A percentile compares a stretch with the other conserved stretches of the same genome.
Conservation (phyloP, 2,888 invertebrate genomes). For the Lagria hirta region DNA sequence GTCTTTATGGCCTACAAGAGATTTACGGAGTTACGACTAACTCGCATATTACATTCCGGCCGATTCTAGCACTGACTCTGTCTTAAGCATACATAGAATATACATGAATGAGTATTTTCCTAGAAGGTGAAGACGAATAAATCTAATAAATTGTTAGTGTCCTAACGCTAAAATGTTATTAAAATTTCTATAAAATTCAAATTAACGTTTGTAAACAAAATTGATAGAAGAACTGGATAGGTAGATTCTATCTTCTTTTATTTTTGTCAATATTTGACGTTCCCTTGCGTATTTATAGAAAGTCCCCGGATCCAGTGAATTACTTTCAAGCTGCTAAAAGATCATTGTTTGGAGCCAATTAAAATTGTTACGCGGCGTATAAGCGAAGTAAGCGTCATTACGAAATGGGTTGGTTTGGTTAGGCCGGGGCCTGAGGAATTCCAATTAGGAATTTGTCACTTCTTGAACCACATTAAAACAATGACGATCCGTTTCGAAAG, state of each 20-base stretch:
- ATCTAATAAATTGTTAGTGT: slow-evolving; percentile 32
- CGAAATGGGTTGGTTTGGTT: slow-evolving; percentile 48
- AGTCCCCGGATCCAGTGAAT: slow-evolving; percentile 26
- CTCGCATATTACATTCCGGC: slow-evolving; percentile 52
- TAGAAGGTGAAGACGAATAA: slow-evolving; percentile 30
- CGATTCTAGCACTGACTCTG: slow-evolving; percentile 36
- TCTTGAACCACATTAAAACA: slow-evolving; percentile 49
- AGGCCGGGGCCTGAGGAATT: slow-evolving; percentile 51
- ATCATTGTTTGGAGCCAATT: slow-evolving; percentile 50
- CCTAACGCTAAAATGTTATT: slow-evolving; percentile 36
- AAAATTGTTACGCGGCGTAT: slow-evolving; percentile 48
- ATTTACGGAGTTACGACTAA: slow-evolving; percentile 50
- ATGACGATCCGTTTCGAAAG: slow-evolving; percentile 37
- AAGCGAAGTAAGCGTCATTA: slow-evolving; percentile 50
- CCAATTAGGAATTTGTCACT: slow-evolving; percentile 55
- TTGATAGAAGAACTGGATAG: slow-evolving; percentile 30
- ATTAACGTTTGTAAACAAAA: slow-evolving; percentile 37
- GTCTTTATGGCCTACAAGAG: slow-evolving; percentile 51
- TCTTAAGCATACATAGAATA: slow-evolving; percentile 28
- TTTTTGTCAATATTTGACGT: slow-evolving; percentile 27
- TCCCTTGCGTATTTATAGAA: slow-evolving; percentile 27
- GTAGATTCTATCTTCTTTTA: slow-evolving; percentile 27
- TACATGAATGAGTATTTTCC: slow-evolving; percentile 27
- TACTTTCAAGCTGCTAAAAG: slow-evolving; percentile 39
- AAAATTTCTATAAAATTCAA: slow-evolving; percentile 43